These are phyloP conservation scores for Macrophya annulata DNA, from an alignment of 2,888 invertebrate species.

Conservation along the genomic window DNA sequence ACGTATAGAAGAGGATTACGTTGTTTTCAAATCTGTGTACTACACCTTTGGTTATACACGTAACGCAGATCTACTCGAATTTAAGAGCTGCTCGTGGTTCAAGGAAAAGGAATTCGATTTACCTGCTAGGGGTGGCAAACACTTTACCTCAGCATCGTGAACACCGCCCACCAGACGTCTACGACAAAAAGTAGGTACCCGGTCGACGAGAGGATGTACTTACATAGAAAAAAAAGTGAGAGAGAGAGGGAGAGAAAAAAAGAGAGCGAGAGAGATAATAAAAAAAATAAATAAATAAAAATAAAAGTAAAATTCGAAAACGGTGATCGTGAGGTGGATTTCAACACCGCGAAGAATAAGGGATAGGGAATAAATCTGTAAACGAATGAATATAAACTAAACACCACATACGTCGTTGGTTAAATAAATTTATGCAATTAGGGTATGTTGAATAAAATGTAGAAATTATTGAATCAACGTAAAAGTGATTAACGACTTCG, in stretches of 20 bases:
- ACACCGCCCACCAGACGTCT: constrained; percentile 17
- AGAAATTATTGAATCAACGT: background rate
- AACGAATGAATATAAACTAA: background rate
- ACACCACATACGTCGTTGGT: background rate
- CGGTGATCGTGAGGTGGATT: background rate
- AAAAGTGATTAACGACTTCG: background rate
- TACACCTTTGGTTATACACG: background rate
- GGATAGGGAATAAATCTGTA: background rate
- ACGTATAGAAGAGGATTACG: no score
- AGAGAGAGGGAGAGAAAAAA: no score
- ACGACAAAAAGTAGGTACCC: constrained; percentile 9
- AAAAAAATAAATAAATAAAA: background rate
- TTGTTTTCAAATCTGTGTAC: background rate
- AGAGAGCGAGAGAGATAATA: no score
- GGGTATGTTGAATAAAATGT: background rate
- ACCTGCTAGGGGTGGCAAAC: constrained; percentile 40
- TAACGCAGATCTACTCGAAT: background rate
- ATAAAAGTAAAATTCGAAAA: background rate
- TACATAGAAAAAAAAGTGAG: background rate
- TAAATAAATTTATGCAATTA: no score
- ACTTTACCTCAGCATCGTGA: constrained; percentile 22
- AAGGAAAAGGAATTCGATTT: constrained; percentile 30
- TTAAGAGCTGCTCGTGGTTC: background rate
- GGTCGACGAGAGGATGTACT: background rate
- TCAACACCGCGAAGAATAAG: background rate